Base-by-base conservation (phyloP, 2,888 invertebrate genomes). In the Malthinus flaveolus region DNA sequence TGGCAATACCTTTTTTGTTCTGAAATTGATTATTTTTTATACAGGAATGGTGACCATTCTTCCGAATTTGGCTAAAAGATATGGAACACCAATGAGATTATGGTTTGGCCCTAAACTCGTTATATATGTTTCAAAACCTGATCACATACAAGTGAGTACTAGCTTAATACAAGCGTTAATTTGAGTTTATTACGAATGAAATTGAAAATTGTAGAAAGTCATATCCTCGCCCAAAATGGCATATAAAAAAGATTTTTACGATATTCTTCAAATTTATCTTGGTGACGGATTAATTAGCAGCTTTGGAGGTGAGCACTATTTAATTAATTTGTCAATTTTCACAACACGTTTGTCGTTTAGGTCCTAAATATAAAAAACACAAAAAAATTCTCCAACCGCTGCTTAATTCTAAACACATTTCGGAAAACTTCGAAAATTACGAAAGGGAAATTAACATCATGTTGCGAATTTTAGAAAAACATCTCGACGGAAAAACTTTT, bases 261-360 rank as follows among this genome's bases (percentile, higher is more conserved):
- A 45, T 34, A 15, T 49, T 6, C 3, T 56, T n/a, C 52, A 49
- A 32, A 37, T 52, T 1, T 53, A 49, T 15, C 8, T 56, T 45
- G 60, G 60, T n/a, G 56, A 60, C 39, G 60, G 60, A 3, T 48
- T 60, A 46, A 34, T 60, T 0, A 36, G 49, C 9, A 49, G 31
- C 31, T 49, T 52, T 39, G 56, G 59, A 7, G 39, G 39, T 42
- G 9, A 42, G 4, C 10, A 23, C 5, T 23, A 23, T 3, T 23
- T 23, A 23, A 5, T 23, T 23, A 23, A 23, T 5, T 23, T 23
- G 2, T 23, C 23, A 23, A 39, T 10, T 39, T 39, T 2, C 3
- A 39, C 6, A 3, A 15, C 1, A 44, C 50, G 47, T 0, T 13
- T 3, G 5, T 23, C 5, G 5, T 23, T 23, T 23, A 59, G 59